Conservation (phyloP, 2,888 invertebrate species). For the Tricholauxania praeusta region DNA sequence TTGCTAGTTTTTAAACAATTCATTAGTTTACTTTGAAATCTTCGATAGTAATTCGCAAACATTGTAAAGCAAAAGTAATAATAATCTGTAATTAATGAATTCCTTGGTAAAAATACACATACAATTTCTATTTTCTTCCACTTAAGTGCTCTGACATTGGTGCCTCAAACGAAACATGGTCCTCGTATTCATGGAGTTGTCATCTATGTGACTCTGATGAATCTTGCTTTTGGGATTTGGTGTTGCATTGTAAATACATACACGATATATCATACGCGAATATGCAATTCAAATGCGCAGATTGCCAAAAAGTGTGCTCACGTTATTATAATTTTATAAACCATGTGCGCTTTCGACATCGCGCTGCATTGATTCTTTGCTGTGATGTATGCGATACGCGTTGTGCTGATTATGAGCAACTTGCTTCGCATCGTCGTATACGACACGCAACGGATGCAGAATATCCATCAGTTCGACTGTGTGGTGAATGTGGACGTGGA, state of each 20-base stretch:
- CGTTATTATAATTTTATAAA: constrained; percentile 56
- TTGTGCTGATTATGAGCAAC: constrained; percentile 39
- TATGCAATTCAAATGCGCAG: constrained; percentile 52
- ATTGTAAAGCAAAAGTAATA: too few species aligned
- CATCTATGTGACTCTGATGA: constrained; percentile 18
- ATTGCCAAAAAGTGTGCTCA: constrained; percentile 53
- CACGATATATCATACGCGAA: constrained; percentile 25
- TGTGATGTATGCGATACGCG: constrained; percentile 54
- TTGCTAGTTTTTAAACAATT: too few species aligned
- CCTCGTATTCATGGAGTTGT: constrained; percentile 33
- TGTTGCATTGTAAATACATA: constrained; percentile 4
- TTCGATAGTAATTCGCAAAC: too few species aligned
- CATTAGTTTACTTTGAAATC: too few species aligned
- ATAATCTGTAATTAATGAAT: too few species aligned
- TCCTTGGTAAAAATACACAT: too few species aligned
- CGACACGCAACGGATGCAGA: constrained; percentile 37
- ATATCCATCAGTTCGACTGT: constrained; percentile 45
- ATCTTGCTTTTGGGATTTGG: background rate
- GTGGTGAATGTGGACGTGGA: constrained; percentile 53
- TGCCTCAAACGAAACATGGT: constrained; percentile 11
- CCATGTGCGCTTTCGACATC: constrained; percentile 56
- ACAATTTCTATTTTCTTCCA: too few species aligned
- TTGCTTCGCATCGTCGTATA: constrained; percentile 48
- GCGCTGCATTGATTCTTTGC: constrained; percentile 47
- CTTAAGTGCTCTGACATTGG: background rate